Evolutionary conservation across 2,888 invertebrate species (phyloP), one percentile per base, ranked within the genome.

Genomic region (Arge pagana): DNA sequence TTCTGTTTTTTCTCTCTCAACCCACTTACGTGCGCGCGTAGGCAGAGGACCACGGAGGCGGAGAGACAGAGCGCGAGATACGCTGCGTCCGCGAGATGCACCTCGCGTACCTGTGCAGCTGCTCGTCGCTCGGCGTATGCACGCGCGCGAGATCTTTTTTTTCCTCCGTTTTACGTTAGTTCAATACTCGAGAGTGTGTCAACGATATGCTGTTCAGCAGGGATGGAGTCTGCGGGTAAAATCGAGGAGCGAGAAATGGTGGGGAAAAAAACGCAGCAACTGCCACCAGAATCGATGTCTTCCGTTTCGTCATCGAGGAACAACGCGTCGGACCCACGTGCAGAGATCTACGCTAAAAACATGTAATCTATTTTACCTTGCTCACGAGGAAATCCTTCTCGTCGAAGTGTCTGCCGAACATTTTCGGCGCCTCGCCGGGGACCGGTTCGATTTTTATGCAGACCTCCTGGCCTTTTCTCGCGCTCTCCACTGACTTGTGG

Each of bases 401-500:
- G 71, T 97, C 97, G 79, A 99, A 99, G 80, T 99, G 99, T 53
- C 99, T 83, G 8, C 99, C 99, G 78, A 89, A 96, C 90, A 99
- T 90, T 81, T 98, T 98, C 39, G 99, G 99, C 40, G 98, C 88
- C 78, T 99, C 97, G n/a, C 98, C 98, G 11, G 96, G 93, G 41
- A 93, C 87, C 21, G 96, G 91, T 67, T 98, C 97, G 63, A 99
- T 98, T 82, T 97, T 98, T 70, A 96, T 86, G 80, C 96, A 96
- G 30, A 96, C 93, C 79, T 95, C 94, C 78, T 91, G 90, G 0
- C 99, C 99, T 77, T 95, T 95, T 59, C 93, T 85, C 8, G 98
- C 99, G n/a, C 84, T 83, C 58, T 98, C 96, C 63, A 98, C 88
- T 43, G 88, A 80, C 77, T 98, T 99, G 81, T 99, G 96, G 81